phyloP scores from a whole-genome alignment of 2,113 vertebrate species.

The Rhombomys opimus region DNA sequence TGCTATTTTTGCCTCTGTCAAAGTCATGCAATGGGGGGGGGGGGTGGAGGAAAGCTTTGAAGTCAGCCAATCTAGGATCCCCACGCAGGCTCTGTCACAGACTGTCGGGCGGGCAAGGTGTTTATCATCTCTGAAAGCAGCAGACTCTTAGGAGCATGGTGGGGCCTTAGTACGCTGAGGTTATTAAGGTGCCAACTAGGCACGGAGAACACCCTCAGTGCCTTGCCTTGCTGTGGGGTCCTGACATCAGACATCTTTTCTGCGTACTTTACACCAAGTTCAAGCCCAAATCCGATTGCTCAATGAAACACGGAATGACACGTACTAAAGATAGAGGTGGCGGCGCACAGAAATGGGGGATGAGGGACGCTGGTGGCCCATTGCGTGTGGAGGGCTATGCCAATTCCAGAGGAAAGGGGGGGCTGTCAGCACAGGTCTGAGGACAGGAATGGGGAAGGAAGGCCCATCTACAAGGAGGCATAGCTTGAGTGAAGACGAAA shows the following conservation, averaged over 20 bases:
- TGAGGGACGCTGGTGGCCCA: fast-evolving
- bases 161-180: background rate
- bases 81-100: background rate
- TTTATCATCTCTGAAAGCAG: constrained; percentile 17
- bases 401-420: background rate
- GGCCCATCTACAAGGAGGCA: background rate
- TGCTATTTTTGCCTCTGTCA: background rate
- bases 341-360: background rate
- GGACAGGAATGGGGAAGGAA: background rate
- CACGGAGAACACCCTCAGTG: no score
- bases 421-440: background rate
- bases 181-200: no score
- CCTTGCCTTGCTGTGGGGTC: background rate
- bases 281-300: background rate
- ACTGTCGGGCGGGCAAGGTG: background rate
- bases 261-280: background rate
- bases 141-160: background rate
- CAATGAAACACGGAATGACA: background rate
- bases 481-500: background rate
- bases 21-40: no score
- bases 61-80: background rate
- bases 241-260: background rate
- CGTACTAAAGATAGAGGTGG: background rate
- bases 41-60: background rate
- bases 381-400: background rate